Percentiles rank a stretch among this genome's conserved stretches.
phyloP scores from a whole-genome alignment of 2,888 invertebrate species.

The Loripinus fragilis region DNA sequence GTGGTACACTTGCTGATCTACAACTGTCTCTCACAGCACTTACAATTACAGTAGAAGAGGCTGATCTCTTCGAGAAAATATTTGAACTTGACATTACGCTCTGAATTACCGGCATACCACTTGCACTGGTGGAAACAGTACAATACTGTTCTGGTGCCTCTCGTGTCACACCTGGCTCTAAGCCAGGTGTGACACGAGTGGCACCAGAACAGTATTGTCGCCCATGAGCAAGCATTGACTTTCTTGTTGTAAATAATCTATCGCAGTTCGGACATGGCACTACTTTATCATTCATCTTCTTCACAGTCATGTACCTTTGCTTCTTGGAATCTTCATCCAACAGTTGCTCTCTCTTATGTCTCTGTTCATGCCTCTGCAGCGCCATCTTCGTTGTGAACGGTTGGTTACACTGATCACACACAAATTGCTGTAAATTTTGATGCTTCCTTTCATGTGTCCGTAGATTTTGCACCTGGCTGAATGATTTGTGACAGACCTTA shows the following conservation, averaged over 20 bases:
- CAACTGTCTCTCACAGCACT: neutral
- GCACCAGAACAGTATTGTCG: neutral
- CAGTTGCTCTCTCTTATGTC: neutral
- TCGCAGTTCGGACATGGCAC: neutral
- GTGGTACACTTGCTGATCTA: neutral
- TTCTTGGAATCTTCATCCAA: neutral
- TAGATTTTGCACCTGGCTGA: conserved; percentile 1
- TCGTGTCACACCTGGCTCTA: neutral
- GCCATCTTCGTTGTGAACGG: conserved; percentile 3
- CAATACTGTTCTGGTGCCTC: neutral
- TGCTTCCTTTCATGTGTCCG: neutral
- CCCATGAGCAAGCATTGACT: neutral
- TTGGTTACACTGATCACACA: neutral
- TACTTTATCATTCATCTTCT: conserved; percentile 3
- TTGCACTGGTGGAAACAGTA: too few species aligned
- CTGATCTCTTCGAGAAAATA: neutral
- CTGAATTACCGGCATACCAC: too few species aligned
- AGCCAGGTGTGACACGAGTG: neutral
- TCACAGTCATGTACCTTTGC: conserved; percentile 3
- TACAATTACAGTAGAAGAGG: neutral
- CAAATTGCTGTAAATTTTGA: neutral
- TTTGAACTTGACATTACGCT: too few species aligned
- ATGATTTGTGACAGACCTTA: neutral
- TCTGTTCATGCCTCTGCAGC: neutral
- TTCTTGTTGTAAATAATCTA: neutral